Percentiles rank a stretch among this genome's conserved stretches.
phyloP scores from a whole-genome alignment of 2,113 vertebrate genomes.

The Ivindomyrus marchei region DNA sequence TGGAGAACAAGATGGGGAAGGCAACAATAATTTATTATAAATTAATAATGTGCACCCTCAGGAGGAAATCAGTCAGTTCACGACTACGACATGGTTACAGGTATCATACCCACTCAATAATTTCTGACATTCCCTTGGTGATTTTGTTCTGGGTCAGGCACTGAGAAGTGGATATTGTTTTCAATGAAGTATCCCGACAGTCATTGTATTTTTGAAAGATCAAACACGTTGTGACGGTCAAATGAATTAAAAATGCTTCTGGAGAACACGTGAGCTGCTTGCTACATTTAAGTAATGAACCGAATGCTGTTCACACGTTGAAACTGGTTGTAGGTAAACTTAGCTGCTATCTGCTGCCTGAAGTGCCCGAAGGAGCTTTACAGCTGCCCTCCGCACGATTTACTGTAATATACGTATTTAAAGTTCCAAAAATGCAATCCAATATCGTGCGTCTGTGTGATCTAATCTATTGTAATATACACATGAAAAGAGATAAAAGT shows the following conservation, averaged over 20 bases:
- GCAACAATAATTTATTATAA: background rate
- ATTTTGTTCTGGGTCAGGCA: background rate
- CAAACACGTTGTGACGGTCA: background rate
- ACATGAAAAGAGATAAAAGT: constrained; percentile 12
- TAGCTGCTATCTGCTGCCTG: background rate
- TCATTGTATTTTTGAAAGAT: background rate
- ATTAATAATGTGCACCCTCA: background rate
- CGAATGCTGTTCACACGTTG: background rate
- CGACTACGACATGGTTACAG: background rate
- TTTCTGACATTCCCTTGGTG: background rate
- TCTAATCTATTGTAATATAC: background rate
- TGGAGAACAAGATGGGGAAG: background rate
- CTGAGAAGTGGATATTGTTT: background rate
- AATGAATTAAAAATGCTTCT: background rate
- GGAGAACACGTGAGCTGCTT: background rate
- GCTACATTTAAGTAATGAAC: background rate
- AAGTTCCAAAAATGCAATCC: background rate
- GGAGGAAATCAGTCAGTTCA: background rate
- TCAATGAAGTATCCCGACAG: background rate
- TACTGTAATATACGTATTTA: background rate
- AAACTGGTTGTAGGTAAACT: background rate
- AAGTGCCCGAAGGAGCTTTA: background rate
- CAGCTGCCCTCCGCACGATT: background rate
- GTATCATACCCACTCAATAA: background rate
- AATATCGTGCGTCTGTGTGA: background rate